Conservation (phyloP, 1,140 invertebrate genomes). For the Goniozus legneri region DNA sequence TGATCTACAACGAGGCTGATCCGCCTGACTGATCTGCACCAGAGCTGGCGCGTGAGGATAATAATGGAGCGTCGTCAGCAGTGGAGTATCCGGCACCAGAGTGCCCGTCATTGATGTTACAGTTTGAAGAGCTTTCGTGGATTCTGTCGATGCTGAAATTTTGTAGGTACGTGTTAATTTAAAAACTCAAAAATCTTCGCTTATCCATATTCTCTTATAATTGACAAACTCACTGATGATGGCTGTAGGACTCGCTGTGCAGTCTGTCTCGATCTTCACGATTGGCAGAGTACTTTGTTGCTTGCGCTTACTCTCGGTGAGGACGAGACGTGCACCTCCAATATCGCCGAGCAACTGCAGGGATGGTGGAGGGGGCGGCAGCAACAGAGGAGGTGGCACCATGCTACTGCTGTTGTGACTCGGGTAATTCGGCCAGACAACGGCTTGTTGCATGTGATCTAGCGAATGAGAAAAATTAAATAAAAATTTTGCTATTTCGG, state of each 20-base stretch:
- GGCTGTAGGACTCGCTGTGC: constrained; percentile 42
- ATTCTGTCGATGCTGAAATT: constrained; percentile 53
- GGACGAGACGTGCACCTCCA: constrained; percentile 47
- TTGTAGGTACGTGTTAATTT: too few relatives aligned
- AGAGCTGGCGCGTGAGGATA: constrained; percentile 46
- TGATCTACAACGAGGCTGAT: constrained; percentile 45
- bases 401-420: constrained; percentile 45
- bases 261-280: constrained; percentile 67
- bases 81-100: constrained; percentile 45
- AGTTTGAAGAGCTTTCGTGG: constrained; percentile 60
- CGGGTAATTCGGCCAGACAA: constrained; percentile 68
- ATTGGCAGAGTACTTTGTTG: constrained; percentile 61
- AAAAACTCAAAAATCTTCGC: background rate
- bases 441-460: constrained; percentile 72
- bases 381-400: constrained; percentile 57
- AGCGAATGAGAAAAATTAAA: constrained; percentile 36
- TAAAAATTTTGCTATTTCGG: too few relatives aligned
- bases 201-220: background rate
- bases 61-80: constrained; percentile 47
- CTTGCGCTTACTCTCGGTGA: constrained; percentile 58
- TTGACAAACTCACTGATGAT: constrained; percentile 44
- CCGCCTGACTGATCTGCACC: constrained; percentile 54
- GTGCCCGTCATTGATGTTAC: constrained; percentile 53
- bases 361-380: constrained; percentile 61
- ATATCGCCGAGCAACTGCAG: constrained; percentile 62